phyloP scores from a whole-genome alignment of 1,140 invertebrate species.

The Macrobrachium rosenbergii region DNA sequence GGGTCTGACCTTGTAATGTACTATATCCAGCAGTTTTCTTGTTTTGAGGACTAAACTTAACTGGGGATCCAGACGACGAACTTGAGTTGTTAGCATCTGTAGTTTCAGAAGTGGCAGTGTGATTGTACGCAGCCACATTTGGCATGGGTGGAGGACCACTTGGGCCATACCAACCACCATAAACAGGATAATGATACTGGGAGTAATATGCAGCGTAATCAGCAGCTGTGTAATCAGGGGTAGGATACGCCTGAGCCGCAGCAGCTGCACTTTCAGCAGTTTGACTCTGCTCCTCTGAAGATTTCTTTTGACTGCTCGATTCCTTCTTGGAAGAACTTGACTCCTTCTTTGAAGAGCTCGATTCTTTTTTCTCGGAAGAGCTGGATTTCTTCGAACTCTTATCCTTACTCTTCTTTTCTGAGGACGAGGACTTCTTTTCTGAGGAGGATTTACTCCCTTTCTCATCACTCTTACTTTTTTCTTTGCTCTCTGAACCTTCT shows the following conservation, averaged over 20 bases:
- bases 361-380: too few species aligned
- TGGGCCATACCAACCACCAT: slow-evolving; percentile 20
- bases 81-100: background rate
- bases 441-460: too few species aligned
- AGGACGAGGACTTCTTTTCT: too few species aligned
- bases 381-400: too few species aligned
- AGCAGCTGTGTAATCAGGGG: background rate
- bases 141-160: slow-evolving; percentile 1
- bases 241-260: background rate
- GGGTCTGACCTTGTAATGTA: background rate
- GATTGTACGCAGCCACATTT: background rate
- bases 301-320: too few species aligned
- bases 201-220: background rate
- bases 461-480: too few species aligned
- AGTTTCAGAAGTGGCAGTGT: too few species aligned
- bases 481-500: too few species aligned
- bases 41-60: background rate
- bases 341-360: too few species aligned
- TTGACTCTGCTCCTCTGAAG: too few species aligned
- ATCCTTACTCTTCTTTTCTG: too few species aligned
- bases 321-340: too few species aligned
- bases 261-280: background rate
- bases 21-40: background rate
- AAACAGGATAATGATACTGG: background rate
- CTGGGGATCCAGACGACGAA: background rate